Base-by-base conservation (phyloP, 92 coral and sea anemone genomes). In the Epizoanthus rinbou region DNA sequence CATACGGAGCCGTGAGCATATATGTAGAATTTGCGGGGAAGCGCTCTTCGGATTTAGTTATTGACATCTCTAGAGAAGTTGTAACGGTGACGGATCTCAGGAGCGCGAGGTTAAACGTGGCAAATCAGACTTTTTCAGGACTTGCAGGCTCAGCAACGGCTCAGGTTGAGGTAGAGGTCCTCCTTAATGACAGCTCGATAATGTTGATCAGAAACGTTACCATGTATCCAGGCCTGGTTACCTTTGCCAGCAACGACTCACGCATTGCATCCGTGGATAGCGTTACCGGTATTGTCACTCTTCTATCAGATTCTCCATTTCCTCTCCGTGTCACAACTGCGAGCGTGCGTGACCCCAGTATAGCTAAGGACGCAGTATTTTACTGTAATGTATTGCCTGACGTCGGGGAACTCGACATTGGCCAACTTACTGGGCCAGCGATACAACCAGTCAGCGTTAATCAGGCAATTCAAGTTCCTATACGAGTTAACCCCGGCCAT, bases 381-480 rank as follows among this genome's bases (percentile, higher is more conserved):
- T 92, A 79, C 78, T 92, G 95, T 73, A 92, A 92, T 54, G 84
- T 85, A 0, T 68, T 83, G 67, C 95, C 95, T 15, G 69, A 54
- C 13, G 70, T 84, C 53, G 92, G 91, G 6, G 92, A 87, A 18
- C 89, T 89, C 58, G 95, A 92, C 71, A 75, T 92, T 54, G 95
- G 95, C 16, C 84, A 87, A 22, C 70, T 54, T 35, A 69, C 59
- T 23, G 95, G 95, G 6, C 87, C 89, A 65, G 92, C 92, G n/a
- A 37, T 92, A 70, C 82, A 81, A 80, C 19, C 59, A 4, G n/a
- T 86, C 14, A 71, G 16, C 33, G 81, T 82, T 18, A 64, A 80
- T 56, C 84, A 84, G 50, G 53, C 54, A 63, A 13, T 65, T 14
- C 78, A 84, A 4, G 81, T 92, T 23, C 87, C 91, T 54, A 71